Conservation (phyloP, 2,797 vertebrate species). For the Myripristis jacobus region DNA sequence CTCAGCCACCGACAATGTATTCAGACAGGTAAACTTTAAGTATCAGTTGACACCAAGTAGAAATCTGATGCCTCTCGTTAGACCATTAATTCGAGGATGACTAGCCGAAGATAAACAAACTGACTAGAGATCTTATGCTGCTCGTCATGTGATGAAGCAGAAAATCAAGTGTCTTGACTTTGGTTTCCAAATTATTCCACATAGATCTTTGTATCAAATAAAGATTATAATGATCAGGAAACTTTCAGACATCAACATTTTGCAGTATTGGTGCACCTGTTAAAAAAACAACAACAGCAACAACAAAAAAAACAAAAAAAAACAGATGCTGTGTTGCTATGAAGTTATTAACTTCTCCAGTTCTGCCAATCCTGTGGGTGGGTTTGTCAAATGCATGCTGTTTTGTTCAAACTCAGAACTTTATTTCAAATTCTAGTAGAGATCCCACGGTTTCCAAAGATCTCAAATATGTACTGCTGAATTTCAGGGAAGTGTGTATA, state of each 20-base stretch:
- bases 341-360: neutral
- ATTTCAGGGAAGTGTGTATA: too few species aligned
- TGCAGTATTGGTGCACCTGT: constrained; percentile 22
- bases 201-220: neutral
- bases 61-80: constrained; percentile 26
- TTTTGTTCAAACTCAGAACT: too few species aligned
- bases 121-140: too few species aligned
- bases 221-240: neutral
- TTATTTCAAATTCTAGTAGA: too few species aligned
- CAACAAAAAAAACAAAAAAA: too few species aligned
- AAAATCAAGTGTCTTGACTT: neutral
- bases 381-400: too few species aligned
- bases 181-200: neutral
- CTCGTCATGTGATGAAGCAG: too few species aligned
- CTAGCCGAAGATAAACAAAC: constrained; percentile 3
- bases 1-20: constrained; percentile 41
- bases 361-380: too few species aligned
- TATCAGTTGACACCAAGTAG: constrained; percentile 38
- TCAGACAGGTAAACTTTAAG: constrained; percentile 29
- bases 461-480: too few species aligned
- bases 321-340: too few species aligned
- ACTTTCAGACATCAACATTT: neutral
- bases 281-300: too few species aligned
- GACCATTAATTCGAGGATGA: constrained; percentile 13
- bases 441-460: too few species aligned